Conservation (phyloP, 2,797 vertebrate genomes). For the Miichthys miiuy region DNA sequence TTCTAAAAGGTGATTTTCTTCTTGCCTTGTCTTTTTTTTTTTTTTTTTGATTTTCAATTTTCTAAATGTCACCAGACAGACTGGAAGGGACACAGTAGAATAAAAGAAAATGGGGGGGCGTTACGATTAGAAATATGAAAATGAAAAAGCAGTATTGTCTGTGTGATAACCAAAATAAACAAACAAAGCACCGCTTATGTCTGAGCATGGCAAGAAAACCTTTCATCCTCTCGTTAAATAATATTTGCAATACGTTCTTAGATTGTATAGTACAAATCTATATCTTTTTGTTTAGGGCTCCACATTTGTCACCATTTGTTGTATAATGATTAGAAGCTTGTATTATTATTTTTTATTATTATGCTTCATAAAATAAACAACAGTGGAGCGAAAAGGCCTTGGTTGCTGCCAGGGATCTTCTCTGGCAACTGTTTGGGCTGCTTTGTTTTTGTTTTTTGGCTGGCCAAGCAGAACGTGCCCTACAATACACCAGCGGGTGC, state of each 20-base stretch:
- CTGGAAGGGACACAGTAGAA: not conserved
- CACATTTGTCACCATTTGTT: not conserved
- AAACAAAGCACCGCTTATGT: not conserved
- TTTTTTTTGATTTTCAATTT: constrained; percentile 34
- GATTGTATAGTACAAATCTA: not conserved
- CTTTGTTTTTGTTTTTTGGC: too few species aligned
- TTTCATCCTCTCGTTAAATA: not conserved
- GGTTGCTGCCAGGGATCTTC: too few species aligned
- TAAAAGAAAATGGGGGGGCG: not conserved
- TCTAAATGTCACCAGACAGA: constrained; percentile 43
- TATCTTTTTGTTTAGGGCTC: not conserved
- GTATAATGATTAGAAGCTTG: not conserved
- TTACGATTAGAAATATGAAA: not conserved
- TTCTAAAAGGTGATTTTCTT: constrained; percentile 11
- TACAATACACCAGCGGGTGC: too few species aligned
- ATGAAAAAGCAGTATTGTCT: not conserved
- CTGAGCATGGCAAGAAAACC: not conserved
- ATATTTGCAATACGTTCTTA: not conserved
- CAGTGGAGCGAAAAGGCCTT: too few species aligned
- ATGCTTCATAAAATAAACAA: too few species aligned
- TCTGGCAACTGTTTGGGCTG: too few species aligned
- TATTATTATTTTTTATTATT: not conserved
- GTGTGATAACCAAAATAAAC: not conserved
- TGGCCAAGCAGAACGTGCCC: too few species aligned
- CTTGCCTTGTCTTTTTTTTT: not conserved